Base-by-base conservation (phyloP, 2,797 vertebrate genomes). In the Chloroceryle amazona region DNA sequence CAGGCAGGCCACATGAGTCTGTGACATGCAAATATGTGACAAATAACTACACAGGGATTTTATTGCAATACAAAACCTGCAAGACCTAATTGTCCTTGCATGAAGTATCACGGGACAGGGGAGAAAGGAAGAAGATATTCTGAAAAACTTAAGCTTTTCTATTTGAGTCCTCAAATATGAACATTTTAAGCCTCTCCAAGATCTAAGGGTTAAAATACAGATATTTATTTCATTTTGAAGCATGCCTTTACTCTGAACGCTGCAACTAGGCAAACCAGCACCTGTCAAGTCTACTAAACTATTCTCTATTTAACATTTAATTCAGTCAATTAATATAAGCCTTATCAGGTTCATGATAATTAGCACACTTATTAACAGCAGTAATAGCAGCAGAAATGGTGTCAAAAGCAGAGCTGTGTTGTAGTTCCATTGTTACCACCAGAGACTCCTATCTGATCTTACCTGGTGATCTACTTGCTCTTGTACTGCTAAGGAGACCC, bases 261-360 rank as follows among this genome's bases (percentile, higher is more conserved):
- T 93, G 81, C 65, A 68, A 93, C 83, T 67, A 96, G 25, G 82
- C 46, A 67, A 90, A 82, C 44, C 58, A 41, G 85, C 75, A 84
- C 63, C 71, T 94, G 75, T 81, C 82, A 96, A 79, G 79, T 52
- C 72, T 93, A 68, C 80, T 79, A 80, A 94, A 91, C 75, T 60
- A 72, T 72, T 92, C 80, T 85, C 96, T 95, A 35, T 94, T 97
- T 96, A 95, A 96, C 91, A 95, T 95, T 96, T 89, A 95, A 76
- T 95, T 88, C 65, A 89, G 91, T 92, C 95, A 97, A 96, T 97
- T 97, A 97, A 93, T 91, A 81, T 63, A 94, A 75, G 81, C 89
- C 83, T 96, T 96, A 92, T 93, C 93, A 94, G 88, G 81, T 93
- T 96, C 95, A 89, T 68, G 79, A 96, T 96, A 97, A 96, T 97